Conservation (phyloP, 2,888 invertebrate species). For the Mimumesa dahlbomi region DNA sequence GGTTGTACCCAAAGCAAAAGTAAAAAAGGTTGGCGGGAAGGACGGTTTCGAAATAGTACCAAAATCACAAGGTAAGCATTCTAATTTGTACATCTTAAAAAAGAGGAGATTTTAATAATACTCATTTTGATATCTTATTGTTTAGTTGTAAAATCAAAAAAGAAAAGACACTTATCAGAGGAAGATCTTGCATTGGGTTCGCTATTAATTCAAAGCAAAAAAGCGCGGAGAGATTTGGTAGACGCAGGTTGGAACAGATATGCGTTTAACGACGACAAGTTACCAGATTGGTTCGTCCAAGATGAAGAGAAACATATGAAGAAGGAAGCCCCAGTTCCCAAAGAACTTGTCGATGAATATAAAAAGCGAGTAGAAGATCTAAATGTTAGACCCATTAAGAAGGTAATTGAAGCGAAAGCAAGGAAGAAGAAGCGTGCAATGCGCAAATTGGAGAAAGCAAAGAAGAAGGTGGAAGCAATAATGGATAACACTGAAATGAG, state of each 20-base stretch:
- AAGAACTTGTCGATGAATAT: slow-evolving; percentile 93
- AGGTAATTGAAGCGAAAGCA: slow-evolving; percentile 98
- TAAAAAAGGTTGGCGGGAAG: slow-evolving; percentile 79
- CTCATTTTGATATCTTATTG: too few species aligned
- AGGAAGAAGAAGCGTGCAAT: slow-evolving; percentile 96
- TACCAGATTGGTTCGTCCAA: slow-evolving; percentile 97
- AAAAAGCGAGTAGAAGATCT: slow-evolving; percentile 91
- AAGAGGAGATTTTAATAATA: too few species aligned
- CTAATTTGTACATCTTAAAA: slow-evolving; percentile 6
- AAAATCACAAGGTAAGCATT: slow-evolving; percentile 81
- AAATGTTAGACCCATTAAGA: slow-evolving; percentile 97
- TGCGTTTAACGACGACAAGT: slow-evolving; percentile 92
- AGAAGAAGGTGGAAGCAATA: slow-evolving; percentile 97
- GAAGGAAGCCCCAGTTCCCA: slow-evolving; percentile 91
- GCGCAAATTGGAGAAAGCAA: slow-evolving; percentile 93
- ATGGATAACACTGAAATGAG: slow-evolving; percentile 94
- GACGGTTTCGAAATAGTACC: slow-evolving; percentile 87
- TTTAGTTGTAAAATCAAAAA: slow-evolving; percentile 82
- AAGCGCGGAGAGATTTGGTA: slow-evolving; percentile 92
- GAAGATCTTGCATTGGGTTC: slow-evolving; percentile 96
- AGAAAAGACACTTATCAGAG: slow-evolving; percentile 88
- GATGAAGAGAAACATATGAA: slow-evolving; percentile 96
- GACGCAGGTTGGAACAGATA: slow-evolving; percentile 97
- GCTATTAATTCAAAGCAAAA: slow-evolving; percentile 93
- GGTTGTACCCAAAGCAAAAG: slow-evolving; percentile 66